Percentiles rank a stretch among this genome's conserved stretches.
phyloP scores from a whole-genome alignment of 2,888 invertebrate genomes.

The Neoascia interrupta region DNA sequence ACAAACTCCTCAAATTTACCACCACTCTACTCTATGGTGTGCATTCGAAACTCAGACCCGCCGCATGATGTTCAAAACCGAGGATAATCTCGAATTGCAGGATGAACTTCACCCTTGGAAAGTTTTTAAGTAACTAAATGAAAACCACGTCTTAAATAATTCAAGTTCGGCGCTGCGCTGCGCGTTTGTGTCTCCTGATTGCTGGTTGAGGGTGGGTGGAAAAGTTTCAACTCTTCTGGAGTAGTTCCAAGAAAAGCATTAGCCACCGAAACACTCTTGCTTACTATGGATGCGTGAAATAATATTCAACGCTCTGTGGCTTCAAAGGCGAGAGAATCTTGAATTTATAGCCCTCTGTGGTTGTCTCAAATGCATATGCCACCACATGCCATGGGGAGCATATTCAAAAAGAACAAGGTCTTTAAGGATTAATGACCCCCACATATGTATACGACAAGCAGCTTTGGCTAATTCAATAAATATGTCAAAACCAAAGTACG shows the following conservation, averaged over 20 bases:
- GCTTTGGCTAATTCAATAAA: not conserved
- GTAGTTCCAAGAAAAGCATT: slow-evolving; percentile 49
- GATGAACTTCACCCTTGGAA: slow-evolving; percentile 66
- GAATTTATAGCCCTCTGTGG: slow-evolving; percentile 26
- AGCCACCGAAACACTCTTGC: slow-evolving; percentile 24
- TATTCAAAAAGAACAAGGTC: slow-evolving; percentile 6
- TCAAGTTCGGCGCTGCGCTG: slow-evolving; percentile 58
- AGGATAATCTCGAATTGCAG: slow-evolving; percentile 55
- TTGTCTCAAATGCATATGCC: too few relatives aligned
- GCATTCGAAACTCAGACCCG: not conserved
- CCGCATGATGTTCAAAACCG: slow-evolving; percentile 29
- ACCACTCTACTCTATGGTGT: not conserved
- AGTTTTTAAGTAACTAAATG: slow-evolving; percentile 65
- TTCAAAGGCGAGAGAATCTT: slow-evolving; percentile 19
- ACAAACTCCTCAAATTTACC: slow-evolving; percentile 59
- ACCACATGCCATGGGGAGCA: too few relatives aligned
- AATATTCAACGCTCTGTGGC: slow-evolving; percentile 54
- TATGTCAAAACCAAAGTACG: not conserved
- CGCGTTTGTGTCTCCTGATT: slow-evolving; percentile 48
- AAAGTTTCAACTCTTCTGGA: slow-evolving; percentile 54
- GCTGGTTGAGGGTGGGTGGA: not conserved
- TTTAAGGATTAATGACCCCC: slow-evolving; percentile 31
- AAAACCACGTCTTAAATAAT: slow-evolving; percentile 69
- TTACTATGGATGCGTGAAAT: slow-evolving; percentile 43
- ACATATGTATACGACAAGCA: not conserved